Evolutionary conservation across 2,888 invertebrate species (phyloP).

Genomic region (Liodrosophila aerea): DNA sequence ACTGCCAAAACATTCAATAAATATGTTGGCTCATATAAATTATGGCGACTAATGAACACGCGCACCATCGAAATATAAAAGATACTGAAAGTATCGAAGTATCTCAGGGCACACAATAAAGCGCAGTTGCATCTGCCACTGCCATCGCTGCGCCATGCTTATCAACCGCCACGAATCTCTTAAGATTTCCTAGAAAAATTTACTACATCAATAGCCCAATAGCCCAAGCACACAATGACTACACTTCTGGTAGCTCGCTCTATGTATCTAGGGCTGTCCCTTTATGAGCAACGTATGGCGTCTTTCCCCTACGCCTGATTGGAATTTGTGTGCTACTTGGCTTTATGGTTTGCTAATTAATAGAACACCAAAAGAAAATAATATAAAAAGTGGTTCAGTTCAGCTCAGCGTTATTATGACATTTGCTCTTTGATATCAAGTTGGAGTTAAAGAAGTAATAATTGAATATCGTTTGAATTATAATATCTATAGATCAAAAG

Average conservation of each 20-base stretch:
- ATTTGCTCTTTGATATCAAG: constrained; percentile 13
- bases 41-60: constrained; percentile 75
- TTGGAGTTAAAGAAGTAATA: not conserved
- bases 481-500: not conserved
- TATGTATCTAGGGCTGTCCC: not conserved
- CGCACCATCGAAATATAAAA: constrained; percentile 49
- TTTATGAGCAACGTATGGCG: not conserved
- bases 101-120: constrained; percentile 51
- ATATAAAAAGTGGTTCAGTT: constrained; percentile 14
- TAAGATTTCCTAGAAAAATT: constrained; percentile 74
- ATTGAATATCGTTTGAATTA: not conserved
- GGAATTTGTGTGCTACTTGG: constrained; percentile 73
- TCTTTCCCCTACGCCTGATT: constrained; percentile 45
- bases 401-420: constrained; percentile 12
- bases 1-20: constrained; percentile 78
- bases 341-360: constrained; percentile 73
- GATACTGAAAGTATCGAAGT: not conserved
- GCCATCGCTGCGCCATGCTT: constrained; percentile 60
- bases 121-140: constrained; percentile 63
- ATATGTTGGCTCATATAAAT: constrained; percentile 77
- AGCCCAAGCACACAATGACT: constrained; percentile 56
- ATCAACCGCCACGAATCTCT: constrained; percentile 69
- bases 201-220: constrained; percentile 67
- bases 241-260: constrained; percentile 41
- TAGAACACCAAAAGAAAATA: constrained; percentile 17